Percentiles rank a stretch among this genome's conserved stretches.
Evolutionary conservation across 2,888 invertebrate species (phyloP).

Genomic region (Acanthacorydalis orientalis): DNA sequence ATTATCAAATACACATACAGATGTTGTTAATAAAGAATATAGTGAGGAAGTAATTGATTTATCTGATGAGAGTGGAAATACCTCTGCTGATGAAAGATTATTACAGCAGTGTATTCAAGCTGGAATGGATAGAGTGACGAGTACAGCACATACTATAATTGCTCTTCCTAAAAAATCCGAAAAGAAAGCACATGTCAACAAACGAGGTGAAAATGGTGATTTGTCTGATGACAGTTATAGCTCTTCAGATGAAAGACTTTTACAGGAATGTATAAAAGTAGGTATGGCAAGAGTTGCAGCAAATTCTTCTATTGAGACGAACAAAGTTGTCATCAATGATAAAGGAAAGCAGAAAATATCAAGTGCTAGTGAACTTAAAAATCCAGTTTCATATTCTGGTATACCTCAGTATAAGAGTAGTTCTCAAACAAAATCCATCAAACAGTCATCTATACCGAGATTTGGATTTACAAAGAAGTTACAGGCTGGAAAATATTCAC

Average conservation of each 20-base stretch:
- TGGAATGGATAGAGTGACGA: constrained; percentile 16
- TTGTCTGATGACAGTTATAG: constrained; percentile 6
- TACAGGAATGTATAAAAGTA: constrained; percentile 26
- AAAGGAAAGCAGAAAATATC: background rate
- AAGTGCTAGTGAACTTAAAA: too few species aligned
- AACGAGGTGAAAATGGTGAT: background rate
- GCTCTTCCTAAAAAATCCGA: background rate
- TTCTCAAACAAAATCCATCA: background rate
- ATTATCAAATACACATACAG: constrained; percentile 18
- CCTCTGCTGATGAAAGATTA: constrained; percentile 33
- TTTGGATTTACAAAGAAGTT: too few species aligned
- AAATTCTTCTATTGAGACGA: background rate
- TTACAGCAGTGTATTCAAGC: constrained; percentile 18
- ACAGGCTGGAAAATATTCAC: too few species aligned
- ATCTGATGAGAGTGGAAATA: constrained; percentile 43
- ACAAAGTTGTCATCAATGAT: background rate
- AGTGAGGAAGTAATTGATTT: constrained; percentile 25
- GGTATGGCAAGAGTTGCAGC: constrained; percentile 19
- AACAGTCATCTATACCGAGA: background rate
- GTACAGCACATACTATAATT: constrained; percentile 1
- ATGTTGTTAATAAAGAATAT: constrained; percentile 3
- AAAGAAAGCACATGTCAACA: background rate
- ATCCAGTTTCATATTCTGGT: too few species aligned
- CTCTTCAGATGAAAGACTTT: constrained; percentile 21
- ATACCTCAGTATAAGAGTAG: too few species aligned